Evolutionary conservation across 2,797 vertebrate species (phyloP).

Genomic region (Meda fulgida): DNA sequence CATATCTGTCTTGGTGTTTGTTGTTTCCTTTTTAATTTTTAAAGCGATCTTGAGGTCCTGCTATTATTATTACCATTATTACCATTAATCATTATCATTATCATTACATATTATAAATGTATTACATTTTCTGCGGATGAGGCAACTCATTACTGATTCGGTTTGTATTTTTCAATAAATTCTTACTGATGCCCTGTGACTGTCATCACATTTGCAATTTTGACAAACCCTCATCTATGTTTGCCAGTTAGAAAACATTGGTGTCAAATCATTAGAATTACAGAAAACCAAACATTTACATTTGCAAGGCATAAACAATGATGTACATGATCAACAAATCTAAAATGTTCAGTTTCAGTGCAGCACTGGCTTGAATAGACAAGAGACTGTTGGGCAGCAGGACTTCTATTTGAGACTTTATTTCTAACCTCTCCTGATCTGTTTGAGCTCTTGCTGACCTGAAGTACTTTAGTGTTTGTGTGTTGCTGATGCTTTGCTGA

Average conservation of each 20-base stretch:
- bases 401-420: background rate
- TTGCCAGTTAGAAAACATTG: background rate
- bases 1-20: background rate
- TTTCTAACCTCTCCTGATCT: constrained; percentile 19
- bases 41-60: background rate
- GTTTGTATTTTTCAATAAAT: background rate
- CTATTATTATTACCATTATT: background rate
- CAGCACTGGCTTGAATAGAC: background rate
- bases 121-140: background rate
- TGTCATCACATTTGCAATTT: background rate
- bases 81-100: background rate
- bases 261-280: background rate
- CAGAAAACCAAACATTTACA: background rate
- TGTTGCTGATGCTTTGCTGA: constrained; percentile 49
- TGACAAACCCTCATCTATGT: background rate
- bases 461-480: constrained; percentile 12
- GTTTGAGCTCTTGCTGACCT: constrained; percentile 9
- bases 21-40: background rate
- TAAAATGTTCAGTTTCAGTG: background rate
- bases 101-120: background rate
- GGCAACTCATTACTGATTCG: background rate
- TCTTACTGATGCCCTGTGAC: background rate
- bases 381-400: background rate
- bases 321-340: background rate
- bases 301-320: background rate